Base-by-base conservation (phyloP, 2,797 vertebrate species). In the Sebastes umbrosus region DNA sequence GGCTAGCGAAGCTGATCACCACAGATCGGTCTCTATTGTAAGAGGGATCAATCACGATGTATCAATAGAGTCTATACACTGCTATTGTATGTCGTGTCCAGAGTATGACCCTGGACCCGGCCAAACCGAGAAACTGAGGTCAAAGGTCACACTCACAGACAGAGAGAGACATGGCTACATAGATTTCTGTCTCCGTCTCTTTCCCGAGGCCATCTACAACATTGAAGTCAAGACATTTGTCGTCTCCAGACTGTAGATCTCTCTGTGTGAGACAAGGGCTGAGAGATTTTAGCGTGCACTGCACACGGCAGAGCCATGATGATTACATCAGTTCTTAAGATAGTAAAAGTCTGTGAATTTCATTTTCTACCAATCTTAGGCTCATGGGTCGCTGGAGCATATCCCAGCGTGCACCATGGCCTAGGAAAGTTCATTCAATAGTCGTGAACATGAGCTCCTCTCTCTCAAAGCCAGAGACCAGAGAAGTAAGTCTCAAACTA, bases 1-100 rank as follows among this genome's bases (percentile, higher is more conserved):
- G 90, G 82, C 75, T 62, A 69, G 82, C 64, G 68, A 71, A 82
- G 74, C 81, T 55, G 83, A 90, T 97, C 96, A 96, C 96, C 67
- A 29, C 69, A 64, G 77, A 90, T 83, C 85, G 27, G 67, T 73
- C 69, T 75, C 85, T 80, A 84, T 91, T 91, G 85, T 87, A 46
- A 27, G 74, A 75, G 64, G 62, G 82, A 87, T 90, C 78, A 76
- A 88, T 90, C 86, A 83, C 46, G 0, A 80, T 14, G 29, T 39
- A 79, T 83, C 84, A 83, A 86, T 84, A 57, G 87, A 82, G 81
- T 67, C 86, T 81, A 78, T 75, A 82, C 79, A 59, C 65, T 63
- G 34, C 88, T 68, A 79, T 90, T 88, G 86, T 88, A 68, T 75
- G 77, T 55, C 2, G 67, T 84, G 85, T 86, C 88, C 88, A 87